phyloP scores from a whole-genome alignment of 2,888 invertebrate species.

The Phyllotreta cruciferae region DNA sequence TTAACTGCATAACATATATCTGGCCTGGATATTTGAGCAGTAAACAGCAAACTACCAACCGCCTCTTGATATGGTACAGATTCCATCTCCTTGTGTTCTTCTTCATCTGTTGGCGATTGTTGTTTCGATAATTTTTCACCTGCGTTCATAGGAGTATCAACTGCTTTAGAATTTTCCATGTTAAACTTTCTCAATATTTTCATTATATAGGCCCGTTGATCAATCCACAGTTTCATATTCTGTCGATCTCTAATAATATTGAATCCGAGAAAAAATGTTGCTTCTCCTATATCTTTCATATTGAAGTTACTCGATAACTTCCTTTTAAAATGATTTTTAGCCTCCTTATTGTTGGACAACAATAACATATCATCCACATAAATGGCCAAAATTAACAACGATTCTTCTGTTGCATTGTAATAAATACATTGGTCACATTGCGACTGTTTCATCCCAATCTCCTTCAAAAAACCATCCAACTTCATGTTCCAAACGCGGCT shows the following conservation, averaged over 20 bases:
- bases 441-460: neutral
- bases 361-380: neutral
- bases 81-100: no score
- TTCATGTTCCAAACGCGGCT: neutral
- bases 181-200: neutral
- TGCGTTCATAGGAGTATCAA: no score
- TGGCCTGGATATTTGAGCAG: no score
- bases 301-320: neutral
- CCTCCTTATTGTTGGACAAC: neutral
- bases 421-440: neutral
- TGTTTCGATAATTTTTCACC: no score
- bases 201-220: neutral
- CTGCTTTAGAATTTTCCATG: conserved; percentile 6
- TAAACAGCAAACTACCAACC: no score
- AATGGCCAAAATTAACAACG: neutral
- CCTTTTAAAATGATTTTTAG: neutral
- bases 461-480: neutral
- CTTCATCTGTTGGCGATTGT: no score
- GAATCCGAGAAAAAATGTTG: neutral
- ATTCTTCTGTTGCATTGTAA: neutral
- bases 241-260: neutral
- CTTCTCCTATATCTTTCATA: neutral
- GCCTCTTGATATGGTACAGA: no score
- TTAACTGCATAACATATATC: no score
- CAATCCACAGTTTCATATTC: neutral